Conservation (phyloP, 2,797 vertebrate species). For the Macropodus opercularis region DNA sequence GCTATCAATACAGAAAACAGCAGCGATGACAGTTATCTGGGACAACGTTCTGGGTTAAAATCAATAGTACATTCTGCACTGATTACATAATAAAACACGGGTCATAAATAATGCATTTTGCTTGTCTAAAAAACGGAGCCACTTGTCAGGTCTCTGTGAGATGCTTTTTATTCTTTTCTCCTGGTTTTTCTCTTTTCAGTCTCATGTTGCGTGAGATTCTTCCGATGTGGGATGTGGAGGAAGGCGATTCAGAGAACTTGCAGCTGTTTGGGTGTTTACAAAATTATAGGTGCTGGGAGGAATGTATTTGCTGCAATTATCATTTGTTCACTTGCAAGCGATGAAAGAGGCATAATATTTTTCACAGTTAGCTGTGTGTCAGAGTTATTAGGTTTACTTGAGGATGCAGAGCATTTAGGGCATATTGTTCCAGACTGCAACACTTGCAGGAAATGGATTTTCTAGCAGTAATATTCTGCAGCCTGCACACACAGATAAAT, state of each 20-base stretch:
- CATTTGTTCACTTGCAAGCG: conserved; percentile 59
- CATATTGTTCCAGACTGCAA: conserved; percentile 64
- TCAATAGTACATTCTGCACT: conserved; percentile 13
- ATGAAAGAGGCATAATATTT: conserved; percentile 61
- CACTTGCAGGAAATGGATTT: conserved; percentile 67
- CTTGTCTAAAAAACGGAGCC: not conserved
- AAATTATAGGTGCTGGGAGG: conserved; percentile 59
- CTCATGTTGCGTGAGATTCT: conserved; percentile 2
- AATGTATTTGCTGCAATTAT: conserved; percentile 64
- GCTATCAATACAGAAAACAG: conserved; percentile 6
- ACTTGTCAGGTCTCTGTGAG: conserved; percentile 2
- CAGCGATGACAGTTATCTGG: not conserved
- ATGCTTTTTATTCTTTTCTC: not conserved
- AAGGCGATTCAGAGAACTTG: conserved; percentile 32
- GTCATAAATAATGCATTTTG: conserved; percentile 31
- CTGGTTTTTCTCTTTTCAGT: not conserved
- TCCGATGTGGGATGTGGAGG: conserved; percentile 9
- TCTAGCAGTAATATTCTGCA: conserved; percentile 46
- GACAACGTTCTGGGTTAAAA: conserved; percentile 15
- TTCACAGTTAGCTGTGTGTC: conserved; percentile 60
- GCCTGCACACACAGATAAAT: conserved; percentile 5
- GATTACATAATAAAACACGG: conserved; percentile 20
- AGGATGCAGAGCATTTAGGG: conserved; percentile 61
- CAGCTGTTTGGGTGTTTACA: conserved; percentile 58
- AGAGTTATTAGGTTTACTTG: conserved; percentile 66